These are phyloP conservation scores for Pseudococcus viburni DNA, from an alignment of 2,888 invertebrate species.

Conservation along the genomic window DNA sequence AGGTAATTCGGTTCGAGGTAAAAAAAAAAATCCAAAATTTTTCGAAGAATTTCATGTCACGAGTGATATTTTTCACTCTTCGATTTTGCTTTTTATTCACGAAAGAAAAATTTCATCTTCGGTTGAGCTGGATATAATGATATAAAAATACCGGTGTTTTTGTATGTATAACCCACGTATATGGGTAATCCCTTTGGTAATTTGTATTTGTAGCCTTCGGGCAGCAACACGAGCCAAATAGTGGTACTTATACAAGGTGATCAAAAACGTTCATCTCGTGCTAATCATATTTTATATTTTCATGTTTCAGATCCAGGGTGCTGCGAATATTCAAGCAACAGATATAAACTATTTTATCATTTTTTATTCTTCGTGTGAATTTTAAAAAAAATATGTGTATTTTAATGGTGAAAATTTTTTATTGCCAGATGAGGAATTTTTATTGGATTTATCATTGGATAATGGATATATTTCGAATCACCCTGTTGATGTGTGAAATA, in stretches of 20 bases:
- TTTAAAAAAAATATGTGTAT: background rate
- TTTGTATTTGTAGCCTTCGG: slow-evolving; percentile 13
- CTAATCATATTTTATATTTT: background rate
- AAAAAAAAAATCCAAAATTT: no score
- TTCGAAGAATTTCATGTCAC: no score
- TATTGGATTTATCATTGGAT: slow-evolving; percentile 11
- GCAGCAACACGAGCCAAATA: slow-evolving; percentile 7
- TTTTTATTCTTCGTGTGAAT: background rate
- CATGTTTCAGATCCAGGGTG: background rate
- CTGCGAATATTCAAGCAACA: background rate
- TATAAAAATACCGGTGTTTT: slow-evolving; percentile 24
- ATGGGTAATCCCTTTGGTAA: background rate
- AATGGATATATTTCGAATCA: background rate
- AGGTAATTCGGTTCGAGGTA: no score
- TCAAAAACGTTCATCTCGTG: background rate
- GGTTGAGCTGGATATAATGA: background rate
- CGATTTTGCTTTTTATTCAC: background rate
- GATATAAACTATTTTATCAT: background rate
- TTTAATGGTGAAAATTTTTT: background rate
- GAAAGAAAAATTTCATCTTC: background rate
- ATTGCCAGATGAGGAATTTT: background rate
- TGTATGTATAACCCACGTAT: background rate
- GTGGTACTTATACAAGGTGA: slow-evolving; percentile 16
- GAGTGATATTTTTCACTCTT: no score
- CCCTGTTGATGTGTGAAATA: slow-evolving; percentile 23